These are phyloP conservation scores for Catostylus mosaicus DNA, from an alignment of 30 jellyfish, hydroid and myxozoan species.

Conservation along the genomic window DNA sequence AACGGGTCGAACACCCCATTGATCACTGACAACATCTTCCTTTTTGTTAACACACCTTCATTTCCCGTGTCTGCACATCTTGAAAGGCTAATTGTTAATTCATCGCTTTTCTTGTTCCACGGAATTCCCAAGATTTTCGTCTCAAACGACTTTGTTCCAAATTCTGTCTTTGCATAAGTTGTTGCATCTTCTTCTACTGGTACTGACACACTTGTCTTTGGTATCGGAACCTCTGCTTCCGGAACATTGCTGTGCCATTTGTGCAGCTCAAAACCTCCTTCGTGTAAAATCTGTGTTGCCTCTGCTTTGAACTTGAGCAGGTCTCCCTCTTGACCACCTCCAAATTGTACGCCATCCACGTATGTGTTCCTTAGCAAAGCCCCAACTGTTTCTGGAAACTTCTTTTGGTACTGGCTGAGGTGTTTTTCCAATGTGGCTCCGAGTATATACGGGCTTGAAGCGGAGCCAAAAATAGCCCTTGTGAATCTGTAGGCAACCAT, in stretches of 20 bases:
- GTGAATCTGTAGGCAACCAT: conserved; percentile 61
- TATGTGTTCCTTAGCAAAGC: conserved; percentile 62
- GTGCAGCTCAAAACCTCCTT: conserved; percentile 59
- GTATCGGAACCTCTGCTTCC: too few species aligned
- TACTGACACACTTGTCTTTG: too few species aligned
- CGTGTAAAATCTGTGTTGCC: conserved; percentile 65
- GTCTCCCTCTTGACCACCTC: conserved; percentile 38
- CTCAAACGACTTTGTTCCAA: too few species aligned
- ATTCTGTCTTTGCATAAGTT: too few species aligned
- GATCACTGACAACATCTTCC: too few species aligned
- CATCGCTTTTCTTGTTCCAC: too few species aligned
- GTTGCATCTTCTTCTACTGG: too few species aligned
- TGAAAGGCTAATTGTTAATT: too few species aligned
- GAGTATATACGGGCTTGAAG: conserved; percentile 52
- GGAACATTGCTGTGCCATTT: conserved; percentile 81
- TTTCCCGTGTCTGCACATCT: too few species aligned
- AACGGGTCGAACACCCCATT: too few species aligned
- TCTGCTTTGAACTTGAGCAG: conserved; percentile 48
- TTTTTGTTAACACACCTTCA: too few species aligned
- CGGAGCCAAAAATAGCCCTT: conserved; percentile 56
- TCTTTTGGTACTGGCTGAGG: conserved; percentile 50
- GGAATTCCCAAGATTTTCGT: too few species aligned
- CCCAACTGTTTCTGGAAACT: conserved; percentile 61
- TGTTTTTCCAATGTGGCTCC: conserved; percentile 62
- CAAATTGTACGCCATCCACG: conserved; percentile 69